Conservation (phyloP, 2,113 vertebrate genomes). For the Ardeotis arabs region DNA sequence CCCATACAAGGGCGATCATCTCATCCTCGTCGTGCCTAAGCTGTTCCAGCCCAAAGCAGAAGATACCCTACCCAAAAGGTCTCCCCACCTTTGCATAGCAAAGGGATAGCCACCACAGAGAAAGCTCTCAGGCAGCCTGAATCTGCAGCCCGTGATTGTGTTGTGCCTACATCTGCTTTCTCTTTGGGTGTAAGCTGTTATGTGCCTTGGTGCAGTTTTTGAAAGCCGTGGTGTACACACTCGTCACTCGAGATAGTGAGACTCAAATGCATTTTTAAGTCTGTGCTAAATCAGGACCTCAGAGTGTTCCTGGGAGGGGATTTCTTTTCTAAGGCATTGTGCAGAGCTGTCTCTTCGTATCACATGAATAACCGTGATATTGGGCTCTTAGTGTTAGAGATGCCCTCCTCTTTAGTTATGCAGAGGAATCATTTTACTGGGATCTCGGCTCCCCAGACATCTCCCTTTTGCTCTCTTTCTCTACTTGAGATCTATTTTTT, state of each 20-base stretch:
- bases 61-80: neutral
- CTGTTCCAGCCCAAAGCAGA: neutral
- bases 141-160: neutral
- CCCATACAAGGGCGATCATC: neutral
- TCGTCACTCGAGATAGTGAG: neutral
- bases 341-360: constrained; percentile 50
- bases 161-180: neutral
- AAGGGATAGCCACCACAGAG: neutral
- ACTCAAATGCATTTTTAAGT: constrained; percentile 51
- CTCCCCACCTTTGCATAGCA: neutral
- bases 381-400: constrained; percentile 31
- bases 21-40: neutral
- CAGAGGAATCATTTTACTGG: neutral
- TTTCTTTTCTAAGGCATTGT: constrained; percentile 45
- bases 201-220: neutral
- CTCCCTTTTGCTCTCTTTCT: constrained; percentile 33
- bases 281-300: constrained; percentile 61
- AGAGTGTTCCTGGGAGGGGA: constrained; percentile 38
- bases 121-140: neutral
- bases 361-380: constrained; percentile 12
- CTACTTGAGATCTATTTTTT: neutral
- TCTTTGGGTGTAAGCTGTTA: neutral
- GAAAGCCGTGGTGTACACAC: neutral
- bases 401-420: constrained; percentile 5
- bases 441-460: neutral